These are phyloP conservation scores for Rousettus leschenaultii DNA, from an alignment of 2,113 vertebrate genomes.

Conservation along the genomic window DNA sequence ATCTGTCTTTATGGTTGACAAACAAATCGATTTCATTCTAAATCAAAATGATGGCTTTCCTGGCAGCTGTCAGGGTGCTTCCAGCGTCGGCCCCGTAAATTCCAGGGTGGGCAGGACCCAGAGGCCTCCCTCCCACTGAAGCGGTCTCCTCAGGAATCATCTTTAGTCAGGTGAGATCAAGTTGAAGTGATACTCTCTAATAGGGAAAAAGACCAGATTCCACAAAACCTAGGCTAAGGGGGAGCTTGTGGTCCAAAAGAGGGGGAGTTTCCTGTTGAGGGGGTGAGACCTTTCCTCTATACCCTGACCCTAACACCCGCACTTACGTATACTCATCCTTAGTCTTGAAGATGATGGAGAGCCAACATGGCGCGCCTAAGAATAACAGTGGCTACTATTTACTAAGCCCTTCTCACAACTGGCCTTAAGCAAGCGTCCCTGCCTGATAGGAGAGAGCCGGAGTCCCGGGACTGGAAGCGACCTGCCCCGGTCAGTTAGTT, in stretches of 20 bases:
- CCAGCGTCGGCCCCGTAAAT: neutral
- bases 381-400: neutral
- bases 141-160: neutral
- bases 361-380: too few relatives aligned
- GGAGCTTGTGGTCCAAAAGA: neutral
- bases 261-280: neutral
- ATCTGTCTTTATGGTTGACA: slow-evolving; percentile 47
- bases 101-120: neutral
- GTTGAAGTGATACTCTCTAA: neutral
- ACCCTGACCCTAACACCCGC: neutral
- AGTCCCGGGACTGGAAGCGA: neutral
- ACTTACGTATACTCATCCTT: neutral
- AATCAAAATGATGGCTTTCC: slow-evolving; percentile 51
- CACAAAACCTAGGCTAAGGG: neutral
- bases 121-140: neutral
- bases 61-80: neutral
- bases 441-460: neutral
- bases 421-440: neutral
- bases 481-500: neutral
- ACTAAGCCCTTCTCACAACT: neutral
- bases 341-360: neutral
- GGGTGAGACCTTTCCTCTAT: neutral
- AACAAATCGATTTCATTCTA: slow-evolving; percentile 57
- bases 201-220: neutral
- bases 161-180: neutral